These are phyloP conservation scores for Drosophila santomea DNA, from an alignment of 1,140 invertebrate species.

Conservation along the genomic window DNA sequence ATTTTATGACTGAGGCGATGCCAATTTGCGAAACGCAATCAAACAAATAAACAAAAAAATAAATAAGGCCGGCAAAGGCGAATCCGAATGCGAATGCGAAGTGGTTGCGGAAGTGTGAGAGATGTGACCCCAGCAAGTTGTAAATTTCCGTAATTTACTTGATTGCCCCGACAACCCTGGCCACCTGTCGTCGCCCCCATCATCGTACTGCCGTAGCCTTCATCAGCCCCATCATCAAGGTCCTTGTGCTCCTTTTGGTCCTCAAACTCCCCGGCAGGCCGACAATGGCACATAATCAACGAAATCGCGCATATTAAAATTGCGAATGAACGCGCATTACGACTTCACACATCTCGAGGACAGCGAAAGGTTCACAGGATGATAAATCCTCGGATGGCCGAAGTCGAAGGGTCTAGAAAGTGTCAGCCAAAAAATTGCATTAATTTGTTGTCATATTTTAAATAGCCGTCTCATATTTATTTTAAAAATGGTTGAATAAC, in stretches of 20 bases:
- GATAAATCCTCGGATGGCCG: background rate
- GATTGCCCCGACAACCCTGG: conserved; percentile 57
- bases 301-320: conserved; percentile 60
- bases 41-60: conserved; percentile 59
- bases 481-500: too few species aligned
- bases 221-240: background rate
- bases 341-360: conserved; percentile 9
- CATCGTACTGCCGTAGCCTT: background rate
- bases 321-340: conserved; percentile 27
- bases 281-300: conserved; percentile 67
- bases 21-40: conserved; percentile 64
- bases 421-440: too few species aligned
- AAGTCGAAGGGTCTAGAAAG: too few species aligned
- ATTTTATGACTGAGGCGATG: conserved; percentile 64
- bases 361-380: background rate
- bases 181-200: conserved; percentile 37
- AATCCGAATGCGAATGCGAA: background rate
- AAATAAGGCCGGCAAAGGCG: conserved; percentile 3
- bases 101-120: conserved; percentile 1
- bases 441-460: background rate
- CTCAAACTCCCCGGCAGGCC: conserved; percentile 8
- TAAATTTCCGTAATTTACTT: conserved; percentile 72
- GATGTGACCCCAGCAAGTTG: conserved; percentile 52
- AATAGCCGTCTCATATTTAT: too few species aligned
- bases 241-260: background rate